Base-by-base conservation (phyloP, 2,888 invertebrate species). In the Neuroscelio doddi region DNA sequence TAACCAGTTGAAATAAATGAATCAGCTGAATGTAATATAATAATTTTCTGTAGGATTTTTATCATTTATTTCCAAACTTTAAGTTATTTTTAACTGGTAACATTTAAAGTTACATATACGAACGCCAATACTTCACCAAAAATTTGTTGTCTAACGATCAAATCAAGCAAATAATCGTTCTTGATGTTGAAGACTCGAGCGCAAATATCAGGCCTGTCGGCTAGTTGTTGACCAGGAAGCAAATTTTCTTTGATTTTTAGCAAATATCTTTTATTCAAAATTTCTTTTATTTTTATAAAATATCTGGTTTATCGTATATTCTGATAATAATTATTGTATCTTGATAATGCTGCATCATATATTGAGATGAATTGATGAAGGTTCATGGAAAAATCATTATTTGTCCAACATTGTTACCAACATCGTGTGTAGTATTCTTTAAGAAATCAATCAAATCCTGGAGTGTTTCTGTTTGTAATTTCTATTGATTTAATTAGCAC, bases 111-210 rank as follows among this genome's bases (percentile, higher is more conserved):
- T n/a, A 63, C 59, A 49, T 63, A 56, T 1, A 66, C 46, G 14
- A 50, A 63, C 7, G 62, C 58, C 42, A 30, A 10, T 24, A 61
- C 63, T 56, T 56, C 30, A 9, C 63, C 70, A 36, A 67, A 69
- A 47, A 41, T 44, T 10, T 49, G 41, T 53, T 68, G 34, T 46
- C 45, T 53, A 1, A 42, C 12, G 41, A 70, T 63, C 7, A 53
- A 38, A 32, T 58, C 46, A 1, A 66, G n/a, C n/a, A 58, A 53
- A 8, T 26, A 27, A 16, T 66, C 15, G 42, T 67, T 64, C 46
- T 69, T 57, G 1, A 69, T 36, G 29, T 55, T 39, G 30, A 68
- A 69, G n/a, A n/a, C n/a, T n/a, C n/a, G n/a, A n/a, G n/a, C n/a
- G n/a, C n/a, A n/a, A n/a, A n/a, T 47, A 27, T 66, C 61, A 7